Evolutionary conservation across 1,140 invertebrate genomes (phyloP).

Genomic region (Parapsyche elsis): DNA sequence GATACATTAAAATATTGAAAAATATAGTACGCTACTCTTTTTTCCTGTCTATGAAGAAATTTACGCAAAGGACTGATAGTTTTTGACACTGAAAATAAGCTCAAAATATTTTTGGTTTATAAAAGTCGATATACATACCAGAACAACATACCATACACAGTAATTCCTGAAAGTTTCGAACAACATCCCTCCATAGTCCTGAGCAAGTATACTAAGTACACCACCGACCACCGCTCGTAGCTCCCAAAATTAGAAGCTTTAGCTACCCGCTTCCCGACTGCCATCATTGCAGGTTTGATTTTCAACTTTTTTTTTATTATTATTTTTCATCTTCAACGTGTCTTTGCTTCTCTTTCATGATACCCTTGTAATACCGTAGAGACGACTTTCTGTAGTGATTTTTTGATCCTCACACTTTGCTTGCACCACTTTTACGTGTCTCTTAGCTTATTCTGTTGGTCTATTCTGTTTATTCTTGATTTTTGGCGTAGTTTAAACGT

Average conservation of each 20-base stretch:
- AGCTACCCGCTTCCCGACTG: constrained; percentile 54
- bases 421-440: constrained; percentile 21
- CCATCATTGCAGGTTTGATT: constrained; percentile 55
- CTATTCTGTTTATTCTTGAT: constrained; percentile 28
- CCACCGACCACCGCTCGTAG: constrained; percentile 37
- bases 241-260: constrained; percentile 53
- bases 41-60: no score
- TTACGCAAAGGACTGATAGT: no score
- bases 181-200: no score
- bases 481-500: constrained; percentile 34
- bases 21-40: no score
- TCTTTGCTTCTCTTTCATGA: constrained; percentile 37
- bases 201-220: no score
- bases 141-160: no score
- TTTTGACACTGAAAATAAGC: no score
- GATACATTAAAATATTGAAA: no score
- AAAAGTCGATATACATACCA: no score
- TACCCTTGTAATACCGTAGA: constrained; percentile 33
- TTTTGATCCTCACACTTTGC: constrained; percentile 36
- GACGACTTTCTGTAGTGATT: constrained; percentile 9
- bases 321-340: constrained; percentile 47
- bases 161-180: no score
- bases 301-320: constrained; percentile 42
- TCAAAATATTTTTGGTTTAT: no score
- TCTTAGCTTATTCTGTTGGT: constrained; percentile 22